Evolutionary conservation across 1,140 invertebrate genomes (phyloP).

Genomic region (Drosophila obscura): DNA sequence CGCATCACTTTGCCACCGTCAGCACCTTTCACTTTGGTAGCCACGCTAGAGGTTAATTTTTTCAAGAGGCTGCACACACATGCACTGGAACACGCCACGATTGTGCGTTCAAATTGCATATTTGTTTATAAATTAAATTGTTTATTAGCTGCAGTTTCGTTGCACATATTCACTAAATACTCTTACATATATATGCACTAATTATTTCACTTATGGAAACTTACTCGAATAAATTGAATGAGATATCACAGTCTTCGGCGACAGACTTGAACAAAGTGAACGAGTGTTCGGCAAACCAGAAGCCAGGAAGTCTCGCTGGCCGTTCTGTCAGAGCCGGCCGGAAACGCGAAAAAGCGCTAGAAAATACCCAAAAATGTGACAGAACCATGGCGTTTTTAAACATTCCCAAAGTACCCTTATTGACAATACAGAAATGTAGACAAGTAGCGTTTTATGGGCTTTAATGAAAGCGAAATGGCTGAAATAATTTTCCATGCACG

Average conservation of each 20-base stretch:
- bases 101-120: conserved; percentile 57
- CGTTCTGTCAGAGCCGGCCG: conserved; percentile 23
- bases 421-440: too few relatives aligned
- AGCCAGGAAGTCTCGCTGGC: conserved; percentile 56
- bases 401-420: too few relatives aligned
- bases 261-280: conserved; percentile 84
- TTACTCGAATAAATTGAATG: conserved; percentile 83
- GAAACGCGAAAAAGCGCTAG: neutral
- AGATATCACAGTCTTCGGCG: conserved; percentile 83
- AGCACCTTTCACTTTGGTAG: conserved; percentile 69
- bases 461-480: too few relatives aligned
- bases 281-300: conserved; percentile 55
- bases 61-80: conserved; percentile 25
- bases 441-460: too few relatives aligned
- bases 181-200: conserved; percentile 32
- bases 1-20: conserved; percentile 16
- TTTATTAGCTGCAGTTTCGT: conserved; percentile 28
- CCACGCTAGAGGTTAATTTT: conserved; percentile 58
- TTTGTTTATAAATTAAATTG: conserved; percentile 63
- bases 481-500: too few relatives aligned
- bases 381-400: too few relatives aligned
- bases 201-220: conserved; percentile 39
- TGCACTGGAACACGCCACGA: conserved; percentile 43
- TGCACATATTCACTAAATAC: conserved; percentile 51
- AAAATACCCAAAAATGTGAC: conserved; percentile 4